These are phyloP conservation scores for Acanthoscelides obtectus DNA, from an alignment of 2,888 invertebrate genomes.

Conservation along the genomic window DNA sequence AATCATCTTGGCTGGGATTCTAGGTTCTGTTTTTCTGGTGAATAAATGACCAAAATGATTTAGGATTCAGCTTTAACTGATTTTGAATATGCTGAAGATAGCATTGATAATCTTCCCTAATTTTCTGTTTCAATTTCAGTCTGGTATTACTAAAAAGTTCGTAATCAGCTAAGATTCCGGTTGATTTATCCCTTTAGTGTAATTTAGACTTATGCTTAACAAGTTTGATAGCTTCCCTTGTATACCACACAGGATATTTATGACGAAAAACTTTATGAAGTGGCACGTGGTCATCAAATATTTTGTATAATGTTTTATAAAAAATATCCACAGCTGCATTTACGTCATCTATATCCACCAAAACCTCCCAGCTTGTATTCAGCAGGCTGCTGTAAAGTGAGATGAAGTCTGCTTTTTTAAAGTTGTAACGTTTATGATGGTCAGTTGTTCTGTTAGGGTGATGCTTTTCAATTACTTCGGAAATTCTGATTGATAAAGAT, in stretches of 20 bases:
- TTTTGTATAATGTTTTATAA: neutral
- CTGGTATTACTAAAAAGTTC: too few relatives aligned
- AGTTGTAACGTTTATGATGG: conserved; percentile 2
- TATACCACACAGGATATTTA: too few relatives aligned
- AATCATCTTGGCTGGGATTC: too few relatives aligned
- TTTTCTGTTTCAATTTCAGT: too few relatives aligned
- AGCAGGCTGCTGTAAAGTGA: conserved; percentile 1
- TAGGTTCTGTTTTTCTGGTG: too few relatives aligned
- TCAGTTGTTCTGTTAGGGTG: neutral
- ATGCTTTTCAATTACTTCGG: neutral
- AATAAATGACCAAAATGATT: too few relatives aligned
- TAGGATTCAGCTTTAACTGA: too few relatives aligned
- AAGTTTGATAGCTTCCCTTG: too few relatives aligned
- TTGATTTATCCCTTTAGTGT: too few relatives aligned
- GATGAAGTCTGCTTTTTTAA: conserved; percentile 5
- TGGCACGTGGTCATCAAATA: neutral
- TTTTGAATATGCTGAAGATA: too few relatives aligned
- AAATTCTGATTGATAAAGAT: neutral
- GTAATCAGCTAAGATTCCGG: too few relatives aligned
- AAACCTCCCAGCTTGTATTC: neutral
- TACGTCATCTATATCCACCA: neutral
- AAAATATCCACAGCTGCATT: neutral
- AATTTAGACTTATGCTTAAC: conserved; percentile 1
- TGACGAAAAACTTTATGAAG: neutral
- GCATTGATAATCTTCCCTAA: too few relatives aligned